These are phyloP conservation scores for Diplogasteroides magnus DNA, from an alignment of 1,140 invertebrate genomes.

Conservation along the genomic window DNA sequence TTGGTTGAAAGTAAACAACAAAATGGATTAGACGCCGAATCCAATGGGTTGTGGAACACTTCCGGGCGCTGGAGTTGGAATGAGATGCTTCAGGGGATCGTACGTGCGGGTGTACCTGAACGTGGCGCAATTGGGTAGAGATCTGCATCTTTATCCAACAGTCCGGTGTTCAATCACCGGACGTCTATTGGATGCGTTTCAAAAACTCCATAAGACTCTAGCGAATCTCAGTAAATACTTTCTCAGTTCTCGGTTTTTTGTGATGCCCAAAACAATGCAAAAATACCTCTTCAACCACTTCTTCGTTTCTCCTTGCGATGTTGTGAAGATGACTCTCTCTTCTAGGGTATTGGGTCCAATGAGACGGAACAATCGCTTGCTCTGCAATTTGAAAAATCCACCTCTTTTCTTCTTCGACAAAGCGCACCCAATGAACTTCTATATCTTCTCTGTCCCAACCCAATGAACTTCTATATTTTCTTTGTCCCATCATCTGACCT, in stretches of 20 bases:
- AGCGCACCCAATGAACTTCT: background rate
- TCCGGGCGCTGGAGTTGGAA: background rate
- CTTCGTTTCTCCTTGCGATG: conserved; percentile 11
- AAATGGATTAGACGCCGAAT: background rate
- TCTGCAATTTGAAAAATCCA: conserved; percentile 16
- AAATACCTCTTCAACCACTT: conserved; percentile 36
- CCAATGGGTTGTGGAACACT: background rate
- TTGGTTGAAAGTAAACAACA: background rate
- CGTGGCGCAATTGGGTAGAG: too few species aligned
- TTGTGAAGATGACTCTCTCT: conserved; percentile 25
- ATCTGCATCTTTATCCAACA: conserved; percentile 12
- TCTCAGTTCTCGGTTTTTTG: too few species aligned
- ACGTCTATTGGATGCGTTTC: conserved; percentile 2
- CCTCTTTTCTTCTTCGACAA: background rate
- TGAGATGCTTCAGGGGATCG: conserved; percentile 7
- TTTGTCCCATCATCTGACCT: background rate
- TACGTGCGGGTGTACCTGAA: conserved; percentile 4
- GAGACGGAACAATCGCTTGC: conserved; percentile 26
- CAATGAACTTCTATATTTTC: too few species aligned
- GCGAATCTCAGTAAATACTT: too few species aligned
- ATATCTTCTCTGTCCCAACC: too few species aligned
- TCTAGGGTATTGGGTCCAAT: conserved; percentile 20
- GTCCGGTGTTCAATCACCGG: background rate
- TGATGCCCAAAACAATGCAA: too few species aligned
- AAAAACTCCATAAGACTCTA: too few species aligned